Base-by-base conservation (phyloP, 1,140 invertebrate genomes). In the Drosophila lacertosa region DNA sequence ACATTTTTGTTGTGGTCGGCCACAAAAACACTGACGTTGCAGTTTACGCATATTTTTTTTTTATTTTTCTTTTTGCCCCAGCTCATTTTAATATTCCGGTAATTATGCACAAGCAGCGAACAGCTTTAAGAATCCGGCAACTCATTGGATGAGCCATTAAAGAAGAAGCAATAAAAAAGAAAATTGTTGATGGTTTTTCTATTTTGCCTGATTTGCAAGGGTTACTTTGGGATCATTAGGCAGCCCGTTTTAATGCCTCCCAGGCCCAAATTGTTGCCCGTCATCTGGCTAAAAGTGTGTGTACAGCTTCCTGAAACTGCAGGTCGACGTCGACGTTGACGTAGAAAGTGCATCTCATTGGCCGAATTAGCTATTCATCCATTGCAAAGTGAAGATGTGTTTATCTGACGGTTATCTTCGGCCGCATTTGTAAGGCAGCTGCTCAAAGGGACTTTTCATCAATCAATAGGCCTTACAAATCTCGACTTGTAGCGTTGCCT, bases 71-170 rank as follows among this genome's bases (percentile, higher is more conserved):
- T n/a, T n/a, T 20, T 24, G 16, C 9, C 11, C 16, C 22, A 0
- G 20, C 44, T 55, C 67, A 55, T 70, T 70, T 70, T n/a, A 55
- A 70, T 65, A 55, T 55, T 50, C 26, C 16, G 65, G 32, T 65
- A 70, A 70, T 70, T 65, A 65, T 58, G 53, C 51, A n/a, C 29
- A 70, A 44, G 44, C 44, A 44, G 18, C 54, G 63, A 24, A 9
- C 33, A 50, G 35, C 42, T 63, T 55, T 54, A 48, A 48, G 59
- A 69, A 42, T 69, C 45, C 15, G 60, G 32, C 60, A 70, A 70
- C 60, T 70, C 67, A 70, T 70, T 42, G 44, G 67, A 44, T 32
- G 24, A 20, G n/a, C 66, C 59, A 69, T 63, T 55, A 55, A 44
- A 47, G 15, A 13, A 18, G 9, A 47, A 9, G 0, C 2, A 29